A percentile compares a stretch with the other conserved stretches of the same genome.
Evolutionary conservation across 2,113 vertebrate species (phyloP).

Genomic region (Phrynosoma platyrhinos): DNA sequence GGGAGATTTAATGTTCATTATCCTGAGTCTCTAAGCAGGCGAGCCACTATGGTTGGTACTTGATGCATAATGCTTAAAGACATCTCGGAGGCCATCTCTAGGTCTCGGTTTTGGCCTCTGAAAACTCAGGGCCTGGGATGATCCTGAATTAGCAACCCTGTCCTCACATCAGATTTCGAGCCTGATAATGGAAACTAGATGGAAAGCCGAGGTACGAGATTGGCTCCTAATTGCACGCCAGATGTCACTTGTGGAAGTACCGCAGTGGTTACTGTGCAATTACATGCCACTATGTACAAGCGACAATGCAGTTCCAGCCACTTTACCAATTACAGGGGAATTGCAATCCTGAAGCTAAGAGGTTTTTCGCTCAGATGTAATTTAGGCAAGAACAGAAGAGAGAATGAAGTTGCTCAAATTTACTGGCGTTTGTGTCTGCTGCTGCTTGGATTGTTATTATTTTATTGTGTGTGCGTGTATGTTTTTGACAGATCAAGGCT

Average conservation of each 20-base stretch:
- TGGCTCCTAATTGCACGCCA: constrained; percentile 67
- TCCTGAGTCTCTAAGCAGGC: too few relatives aligned
- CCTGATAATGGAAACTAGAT: constrained; percentile 30
- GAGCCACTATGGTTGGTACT: too few relatives aligned
- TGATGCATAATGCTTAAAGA: too few relatives aligned
- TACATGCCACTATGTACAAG: constrained; percentile 77
- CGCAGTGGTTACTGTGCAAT: constrained; percentile 75
- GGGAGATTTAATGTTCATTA: too few relatives aligned
- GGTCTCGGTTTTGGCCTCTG: too few relatives aligned
- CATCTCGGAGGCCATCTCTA: too few relatives aligned
- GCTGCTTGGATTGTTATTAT: constrained; percentile 41
- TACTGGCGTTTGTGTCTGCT: neutral
- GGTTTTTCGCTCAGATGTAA: constrained; percentile 59
- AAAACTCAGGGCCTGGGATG: too few relatives aligned
- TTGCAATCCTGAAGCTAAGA: constrained; percentile 68
- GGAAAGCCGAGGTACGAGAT: constrained; percentile 58
- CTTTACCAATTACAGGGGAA: constrained; percentile 80
- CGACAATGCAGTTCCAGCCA: constrained; percentile 77
- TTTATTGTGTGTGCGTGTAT: constrained; percentile 26
- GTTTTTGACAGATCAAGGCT: constrained; percentile 51
- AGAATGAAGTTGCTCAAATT: constrained; percentile 45
- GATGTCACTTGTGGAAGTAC: constrained; percentile 61
- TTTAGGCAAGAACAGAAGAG: neutral
- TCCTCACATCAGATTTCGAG: neutral
- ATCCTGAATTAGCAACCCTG: too few relatives aligned